Conservation (phyloP, 1,140 invertebrate species). For the Dreissena rostriformis region DNA sequence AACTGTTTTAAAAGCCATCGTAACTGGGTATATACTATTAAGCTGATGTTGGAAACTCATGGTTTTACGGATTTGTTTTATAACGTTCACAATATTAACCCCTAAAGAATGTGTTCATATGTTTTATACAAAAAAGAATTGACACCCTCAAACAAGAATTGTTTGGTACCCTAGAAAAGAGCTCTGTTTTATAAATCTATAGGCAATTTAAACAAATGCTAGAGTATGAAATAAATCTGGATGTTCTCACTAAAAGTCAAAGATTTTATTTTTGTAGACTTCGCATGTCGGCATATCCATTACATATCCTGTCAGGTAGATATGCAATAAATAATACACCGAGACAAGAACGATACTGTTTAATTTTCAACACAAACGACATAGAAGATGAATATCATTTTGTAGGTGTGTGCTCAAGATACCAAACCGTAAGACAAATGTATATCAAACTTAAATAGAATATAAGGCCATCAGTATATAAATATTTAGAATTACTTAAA, state of each 20-base stretch:
- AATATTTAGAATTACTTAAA: too few relatives aligned
- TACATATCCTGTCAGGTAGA: neutral
- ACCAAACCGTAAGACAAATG: too few relatives aligned
- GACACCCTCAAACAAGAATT: neutral
- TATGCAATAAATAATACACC: neutral
- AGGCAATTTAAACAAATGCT: neutral
- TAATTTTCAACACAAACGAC: neutral
- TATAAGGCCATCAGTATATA: too few relatives aligned
- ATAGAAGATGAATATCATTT: constrained; percentile 8
- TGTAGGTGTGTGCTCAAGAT: neutral
- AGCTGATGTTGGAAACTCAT: neutral
- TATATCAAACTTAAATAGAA: too few relatives aligned
- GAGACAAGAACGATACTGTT: constrained; percentile 5
- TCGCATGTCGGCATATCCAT: neutral
- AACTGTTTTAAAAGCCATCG: neutral
- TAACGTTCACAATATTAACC: neutral
- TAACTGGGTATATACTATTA: neutral
- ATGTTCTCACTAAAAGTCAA: neutral
- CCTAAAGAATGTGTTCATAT: neutral
- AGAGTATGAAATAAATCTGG: neutral
- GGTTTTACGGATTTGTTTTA: neutral
- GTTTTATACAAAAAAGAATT: neutral
- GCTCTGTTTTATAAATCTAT: neutral
- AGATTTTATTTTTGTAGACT: neutral
- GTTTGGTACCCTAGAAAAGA: neutral